Evolutionary conservation across 2,797 vertebrate genomes (phyloP).

Genomic region (Apogon hyalosoma): DNA sequence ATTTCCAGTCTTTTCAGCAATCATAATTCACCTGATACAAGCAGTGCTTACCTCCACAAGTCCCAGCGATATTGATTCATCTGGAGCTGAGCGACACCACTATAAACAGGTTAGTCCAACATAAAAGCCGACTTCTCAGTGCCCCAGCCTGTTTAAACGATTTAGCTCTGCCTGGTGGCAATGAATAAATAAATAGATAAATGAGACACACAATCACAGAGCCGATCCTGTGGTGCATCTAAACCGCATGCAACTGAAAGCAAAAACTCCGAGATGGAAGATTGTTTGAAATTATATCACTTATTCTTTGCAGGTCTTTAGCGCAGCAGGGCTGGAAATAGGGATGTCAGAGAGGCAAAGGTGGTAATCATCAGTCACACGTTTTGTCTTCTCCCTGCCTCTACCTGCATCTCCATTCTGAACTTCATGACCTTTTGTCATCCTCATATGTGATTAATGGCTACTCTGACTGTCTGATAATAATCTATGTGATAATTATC

Average conservation of each 20-base stretch:
- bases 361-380: constrained; percentile 50
- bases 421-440: constrained; percentile 58
- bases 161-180: constrained; percentile 74
- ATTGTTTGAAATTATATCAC: constrained; percentile 60
- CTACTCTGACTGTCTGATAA: constrained; percentile 39
- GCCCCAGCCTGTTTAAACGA: constrained; percentile 66
- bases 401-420: constrained; percentile 29
- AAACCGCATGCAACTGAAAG: constrained; percentile 42
- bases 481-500: constrained; percentile 70
- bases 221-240: constrained; percentile 45
- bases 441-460: constrained; percentile 63
- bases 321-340: background rate
- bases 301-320: constrained; percentile 44
- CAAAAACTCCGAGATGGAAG: constrained; percentile 45
- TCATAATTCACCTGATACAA: constrained; percentile 68
- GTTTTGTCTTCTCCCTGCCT: constrained; percentile 35
- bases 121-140: constrained; percentile 70
- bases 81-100: constrained; percentile 58
- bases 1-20: constrained; percentile 64
- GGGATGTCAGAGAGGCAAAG: constrained; percentile 29
- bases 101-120: constrained; percentile 79
- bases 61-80: constrained; percentile 73
- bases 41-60: constrained; percentile 64
- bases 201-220: constrained; percentile 64
- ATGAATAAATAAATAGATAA: constrained; percentile 83